A percentile compares a stretch with the other conserved stretches of the same genome.
Conservation (phyloP, 2,113 vertebrate genomes). For the Dolichotis patagonum region DNA sequence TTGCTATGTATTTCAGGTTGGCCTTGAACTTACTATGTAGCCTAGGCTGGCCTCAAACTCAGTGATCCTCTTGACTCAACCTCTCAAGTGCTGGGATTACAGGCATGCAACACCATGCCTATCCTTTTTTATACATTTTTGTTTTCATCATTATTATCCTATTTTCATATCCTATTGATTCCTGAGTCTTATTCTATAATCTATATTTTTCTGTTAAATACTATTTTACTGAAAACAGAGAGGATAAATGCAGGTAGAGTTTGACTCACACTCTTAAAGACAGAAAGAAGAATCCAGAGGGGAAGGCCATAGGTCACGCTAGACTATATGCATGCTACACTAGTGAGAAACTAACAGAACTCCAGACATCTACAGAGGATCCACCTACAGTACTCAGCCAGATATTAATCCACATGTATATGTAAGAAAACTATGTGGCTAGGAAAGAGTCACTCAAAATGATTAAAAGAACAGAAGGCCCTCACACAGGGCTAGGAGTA, state of each 20-base stretch:
- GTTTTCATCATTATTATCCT: neutral
- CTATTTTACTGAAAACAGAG: conserved; percentile 20
- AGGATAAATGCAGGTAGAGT: neutral
- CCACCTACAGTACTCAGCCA: neutral
- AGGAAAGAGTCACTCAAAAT: neutral
- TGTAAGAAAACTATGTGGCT: neutral
- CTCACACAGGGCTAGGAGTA: neutral
- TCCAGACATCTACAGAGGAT: neutral
- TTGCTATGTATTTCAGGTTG: neutral
- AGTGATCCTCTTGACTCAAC: neutral
- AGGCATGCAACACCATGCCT: neutral
- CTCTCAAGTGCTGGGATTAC: neutral
- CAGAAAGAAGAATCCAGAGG: neutral
- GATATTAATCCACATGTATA: rapidly evolving
- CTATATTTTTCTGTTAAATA: conserved; percentile 15
- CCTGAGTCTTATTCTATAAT: neutral
- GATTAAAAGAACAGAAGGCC: neutral
- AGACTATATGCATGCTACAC: neutral
- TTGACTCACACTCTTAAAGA: neutral
- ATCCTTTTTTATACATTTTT: neutral
- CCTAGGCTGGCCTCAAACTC: neutral
- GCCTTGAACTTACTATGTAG: neutral
- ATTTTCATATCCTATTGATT: neutral
- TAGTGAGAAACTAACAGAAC: neutral
- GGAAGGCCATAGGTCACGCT: neutral